phyloP scores from a whole-genome alignment of 2,888 invertebrate genomes.

The Orthosia incerta region DNA sequence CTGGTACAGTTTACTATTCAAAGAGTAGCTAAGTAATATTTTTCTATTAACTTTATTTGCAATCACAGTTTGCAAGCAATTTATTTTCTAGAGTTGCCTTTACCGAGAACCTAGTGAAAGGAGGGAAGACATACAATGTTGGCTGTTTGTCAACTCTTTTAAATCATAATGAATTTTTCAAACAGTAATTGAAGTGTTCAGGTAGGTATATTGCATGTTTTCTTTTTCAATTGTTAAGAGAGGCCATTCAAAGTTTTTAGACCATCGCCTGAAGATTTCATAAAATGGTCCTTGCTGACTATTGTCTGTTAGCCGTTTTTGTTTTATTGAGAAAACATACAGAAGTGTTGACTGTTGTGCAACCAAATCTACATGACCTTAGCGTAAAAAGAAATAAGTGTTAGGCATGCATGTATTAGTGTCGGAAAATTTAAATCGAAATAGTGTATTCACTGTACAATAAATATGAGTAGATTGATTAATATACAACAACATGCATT shows the following conservation, averaged over 20 bases:
- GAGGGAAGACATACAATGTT: constrained; percentile 20
- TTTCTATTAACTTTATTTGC: constrained; percentile 4
- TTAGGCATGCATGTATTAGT: too few relatives aligned
- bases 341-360: too few relatives aligned
- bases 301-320: not conserved
- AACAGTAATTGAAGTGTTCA: not conserved
- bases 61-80: constrained; percentile 8
- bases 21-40: not conserved
- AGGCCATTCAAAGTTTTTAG: constrained; percentile 16
- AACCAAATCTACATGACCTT: too few relatives aligned
- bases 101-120: not conserved
- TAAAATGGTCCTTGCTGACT: not conserved
- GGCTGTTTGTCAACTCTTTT: constrained; percentile 6
- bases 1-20: not conserved
- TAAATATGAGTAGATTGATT: too few relatives aligned
- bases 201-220: not conserved
- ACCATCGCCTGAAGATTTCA: constrained; percentile 4
- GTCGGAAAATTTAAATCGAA: fast-evolving
- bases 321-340: not conserved
- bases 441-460: too few relatives aligned
- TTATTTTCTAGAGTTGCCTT: not conserved
- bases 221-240: constrained; percentile 1
- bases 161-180: constrained; percentile 7
- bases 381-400: too few relatives aligned
- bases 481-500: too few relatives aligned